Percentiles rank a stretch among this genome's conserved stretches.
phyloP scores from a whole-genome alignment of 2,113 vertebrate genomes.

The Tragulus kanchil region DNA sequence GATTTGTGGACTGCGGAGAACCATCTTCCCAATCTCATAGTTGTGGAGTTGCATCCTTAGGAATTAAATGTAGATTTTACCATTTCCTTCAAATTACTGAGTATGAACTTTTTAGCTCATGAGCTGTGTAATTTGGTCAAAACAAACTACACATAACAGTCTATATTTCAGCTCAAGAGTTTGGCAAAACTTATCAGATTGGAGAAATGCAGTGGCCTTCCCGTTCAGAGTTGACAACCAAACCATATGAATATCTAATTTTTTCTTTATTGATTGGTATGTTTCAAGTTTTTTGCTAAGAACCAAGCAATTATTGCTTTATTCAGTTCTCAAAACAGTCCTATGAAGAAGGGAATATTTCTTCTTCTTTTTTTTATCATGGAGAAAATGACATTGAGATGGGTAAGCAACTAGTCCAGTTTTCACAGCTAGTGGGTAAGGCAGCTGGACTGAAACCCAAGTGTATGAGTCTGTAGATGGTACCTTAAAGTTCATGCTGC shows the following conservation, averaged over 20 bases:
- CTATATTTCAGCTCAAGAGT: not conserved
- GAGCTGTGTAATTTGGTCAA: not conserved
- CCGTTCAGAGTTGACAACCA: not conserved
- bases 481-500: not conserved
- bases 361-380: not conserved
- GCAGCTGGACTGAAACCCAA: not conserved
- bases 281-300: not conserved
- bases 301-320: not conserved
- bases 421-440: not conserved
- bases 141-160: not conserved
- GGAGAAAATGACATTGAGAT: not conserved
- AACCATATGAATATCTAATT: not conserved
- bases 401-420: not conserved
- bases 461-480: not conserved
- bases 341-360: not conserved
- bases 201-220: not conserved
- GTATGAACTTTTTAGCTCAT: not conserved
- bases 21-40: not conserved
- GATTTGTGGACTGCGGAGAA: not conserved
- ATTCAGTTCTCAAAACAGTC: not conserved
- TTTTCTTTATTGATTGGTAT: not conserved
- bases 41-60: not conserved
- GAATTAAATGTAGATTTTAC: conserved; percentile 12
- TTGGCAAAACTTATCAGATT: not conserved
- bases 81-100: not conserved